Evolutionary conservation across 1,140 invertebrate species (phyloP).

Genomic region (Thaumatotibia leucotreta): DNA sequence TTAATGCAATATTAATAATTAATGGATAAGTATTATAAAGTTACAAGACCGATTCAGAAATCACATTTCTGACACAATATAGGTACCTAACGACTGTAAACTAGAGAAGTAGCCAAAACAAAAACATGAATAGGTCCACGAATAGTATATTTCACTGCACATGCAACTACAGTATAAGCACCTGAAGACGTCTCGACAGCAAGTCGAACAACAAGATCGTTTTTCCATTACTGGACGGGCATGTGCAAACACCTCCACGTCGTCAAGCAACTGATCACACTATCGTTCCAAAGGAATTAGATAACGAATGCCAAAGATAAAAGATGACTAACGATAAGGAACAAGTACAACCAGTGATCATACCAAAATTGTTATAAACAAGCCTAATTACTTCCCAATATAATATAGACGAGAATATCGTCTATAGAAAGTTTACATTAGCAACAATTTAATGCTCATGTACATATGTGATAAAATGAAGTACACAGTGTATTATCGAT

Average conservation of each 20-base stretch:
- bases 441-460: too few species aligned
- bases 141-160: neutral
- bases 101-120: neutral
- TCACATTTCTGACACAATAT: too few species aligned
- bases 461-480: too few species aligned
- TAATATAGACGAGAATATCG: too few species aligned
- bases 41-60: neutral
- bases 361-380: constrained; percentile 19
- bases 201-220: neutral
- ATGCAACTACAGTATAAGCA: neutral
- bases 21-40: too few species aligned
- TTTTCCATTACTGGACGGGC: neutral
- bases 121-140: neutral
- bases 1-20: too few species aligned
- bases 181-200: constrained; percentile 14
- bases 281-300: constrained; percentile 31
- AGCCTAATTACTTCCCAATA: constrained; percentile 18
- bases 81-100: too few species aligned
- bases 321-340: constrained; percentile 41
- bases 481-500: too few species aligned
- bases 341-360: constrained; percentile 22
- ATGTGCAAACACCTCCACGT: constrained; percentile 16
- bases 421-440: too few species aligned
- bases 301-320: constrained; percentile 44
- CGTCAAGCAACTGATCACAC: constrained; percentile 26